Conservation (phyloP, 2,888 invertebrate genomes). For the Melitaea athalia region DNA sequence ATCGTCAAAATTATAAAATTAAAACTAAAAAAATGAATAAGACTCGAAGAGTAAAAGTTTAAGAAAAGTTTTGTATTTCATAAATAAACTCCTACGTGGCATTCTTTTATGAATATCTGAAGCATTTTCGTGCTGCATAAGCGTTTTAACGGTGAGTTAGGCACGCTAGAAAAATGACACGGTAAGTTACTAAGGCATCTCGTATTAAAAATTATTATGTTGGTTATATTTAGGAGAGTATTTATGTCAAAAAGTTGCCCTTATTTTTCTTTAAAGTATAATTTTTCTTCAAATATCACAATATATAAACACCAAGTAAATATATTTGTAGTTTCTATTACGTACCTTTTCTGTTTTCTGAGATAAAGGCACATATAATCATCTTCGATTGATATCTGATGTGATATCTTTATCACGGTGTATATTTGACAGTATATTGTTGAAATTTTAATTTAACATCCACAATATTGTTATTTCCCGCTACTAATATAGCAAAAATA, state of each 20-base stretch:
- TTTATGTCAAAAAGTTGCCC: slow-evolving; percentile 8
- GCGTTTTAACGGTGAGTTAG: slow-evolving; percentile 36
- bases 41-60: slow-evolving; percentile 20
- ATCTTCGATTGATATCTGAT: too few relatives aligned
- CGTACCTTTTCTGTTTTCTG: too few relatives aligned
- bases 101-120: slow-evolving; percentile 33
- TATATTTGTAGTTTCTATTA: too few relatives aligned
- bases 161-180: slow-evolving; percentile 36
- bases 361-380: too few relatives aligned
- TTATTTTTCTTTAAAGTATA: not conserved
- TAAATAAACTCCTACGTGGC: slow-evolving; percentile 30
- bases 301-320: too few relatives aligned
- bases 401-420: too few relatives aligned
- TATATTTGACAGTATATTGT: too few relatives aligned
- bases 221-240: slow-evolving; percentile 20
- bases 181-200: slow-evolving; percentile 29
- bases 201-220: slow-evolving; percentile 32
- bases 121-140: slow-evolving; percentile 36
- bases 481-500: too few relatives aligned
- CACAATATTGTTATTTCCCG: too few relatives aligned
- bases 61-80: slow-evolving; percentile 29
- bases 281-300: too few relatives aligned
- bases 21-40: slow-evolving; percentile 15
- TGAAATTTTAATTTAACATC: too few relatives aligned
- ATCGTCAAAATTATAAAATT: not conserved